Base-by-base conservation (phyloP, 1,140 invertebrate genomes). In the Stratiolaelaps scimitus region DNA sequence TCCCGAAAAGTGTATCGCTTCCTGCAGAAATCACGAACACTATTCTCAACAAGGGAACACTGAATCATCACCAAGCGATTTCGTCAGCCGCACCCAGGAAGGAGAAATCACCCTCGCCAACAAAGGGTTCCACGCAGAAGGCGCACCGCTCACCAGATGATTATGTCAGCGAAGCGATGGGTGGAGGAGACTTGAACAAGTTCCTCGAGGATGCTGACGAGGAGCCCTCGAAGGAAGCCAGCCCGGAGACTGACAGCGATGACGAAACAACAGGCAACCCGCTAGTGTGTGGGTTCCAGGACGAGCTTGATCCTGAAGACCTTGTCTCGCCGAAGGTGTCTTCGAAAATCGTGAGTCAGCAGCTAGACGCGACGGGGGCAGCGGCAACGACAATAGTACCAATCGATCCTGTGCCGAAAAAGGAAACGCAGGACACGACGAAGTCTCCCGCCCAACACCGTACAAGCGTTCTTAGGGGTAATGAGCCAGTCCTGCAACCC, bases 221-320 rank as follows among this genome's bases (percentile, higher is more conserved):
- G 13, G 53, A 60, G 2, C 53, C 23, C 13, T 60, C 53, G 53
- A 60, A 60, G 10, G 53, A 60, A 60, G 34, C 53, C 20, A 26
- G 34, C 15, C 26, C 20, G 1, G 53, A 60, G 68, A 68, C 43
- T 64, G 29, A 10, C 65, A 88, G 85, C 74, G 87, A 89, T 69
- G 84, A 84, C 15, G 86, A 88, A 67, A 81, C 78, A 29, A 77
- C 76, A 29, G 82, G 78, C 7, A 92, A 93, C 81, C 90, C 89
- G 29, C 79, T 90, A 73, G 89, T 94, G 0, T 85, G 86, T 23
- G 83, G 84, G 68, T 87, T 88, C 69, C 85, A 89, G 75, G 89
- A 92, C 74, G 89, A 94, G 74, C 77, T 89, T 46, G 87, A 87
- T 66, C 82, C 84, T 1, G 83, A 84, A 44, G 83, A 85, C 67